A percentile compares a stretch with the other conserved stretches of the same genome.
Conservation (phyloP, 2,888 invertebrate genomes). For the Hypomecis atomaria region DNA sequence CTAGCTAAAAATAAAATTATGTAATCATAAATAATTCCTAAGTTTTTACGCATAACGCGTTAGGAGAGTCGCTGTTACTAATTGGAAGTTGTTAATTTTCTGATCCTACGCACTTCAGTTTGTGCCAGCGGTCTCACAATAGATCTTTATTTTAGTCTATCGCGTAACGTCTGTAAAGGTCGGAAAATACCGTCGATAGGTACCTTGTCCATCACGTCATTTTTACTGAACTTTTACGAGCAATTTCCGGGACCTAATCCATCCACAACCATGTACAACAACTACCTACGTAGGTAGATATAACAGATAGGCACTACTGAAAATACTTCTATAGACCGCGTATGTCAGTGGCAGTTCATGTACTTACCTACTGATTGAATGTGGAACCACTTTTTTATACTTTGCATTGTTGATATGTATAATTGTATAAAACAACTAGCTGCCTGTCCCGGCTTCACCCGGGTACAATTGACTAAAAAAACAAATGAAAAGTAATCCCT, state of each 20-base stretch:
- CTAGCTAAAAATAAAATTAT: too few relatives aligned
- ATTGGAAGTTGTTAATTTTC: constrained; percentile 22
- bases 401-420: too few relatives aligned
- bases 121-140: constrained; percentile 27
- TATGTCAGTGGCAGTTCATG: too few relatives aligned
- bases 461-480: too few relatives aligned
- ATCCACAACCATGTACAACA: background rate
- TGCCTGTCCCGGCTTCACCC: too few relatives aligned
- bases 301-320: too few relatives aligned
- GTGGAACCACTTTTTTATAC: too few relatives aligned
- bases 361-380: background rate
- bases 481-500: too few relatives aligned
- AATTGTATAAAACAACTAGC: too few relatives aligned
- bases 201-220: constrained; percentile 5
- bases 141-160: constrained; percentile 24
- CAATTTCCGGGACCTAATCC: constrained; percentile 18
- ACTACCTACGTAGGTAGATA: too few relatives aligned
- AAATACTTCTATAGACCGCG: too few relatives aligned
- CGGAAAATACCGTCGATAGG: constrained; percentile 27
- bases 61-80: background rate
- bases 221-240: constrained; percentile 11
- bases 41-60: background rate
- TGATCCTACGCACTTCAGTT: constrained; percentile 18
- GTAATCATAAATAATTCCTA: too few relatives aligned
- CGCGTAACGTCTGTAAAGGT: constrained; percentile 18